phyloP scores from a whole-genome alignment of 2,113 vertebrate genomes.

The Ivindomyrus marchei region DNA sequence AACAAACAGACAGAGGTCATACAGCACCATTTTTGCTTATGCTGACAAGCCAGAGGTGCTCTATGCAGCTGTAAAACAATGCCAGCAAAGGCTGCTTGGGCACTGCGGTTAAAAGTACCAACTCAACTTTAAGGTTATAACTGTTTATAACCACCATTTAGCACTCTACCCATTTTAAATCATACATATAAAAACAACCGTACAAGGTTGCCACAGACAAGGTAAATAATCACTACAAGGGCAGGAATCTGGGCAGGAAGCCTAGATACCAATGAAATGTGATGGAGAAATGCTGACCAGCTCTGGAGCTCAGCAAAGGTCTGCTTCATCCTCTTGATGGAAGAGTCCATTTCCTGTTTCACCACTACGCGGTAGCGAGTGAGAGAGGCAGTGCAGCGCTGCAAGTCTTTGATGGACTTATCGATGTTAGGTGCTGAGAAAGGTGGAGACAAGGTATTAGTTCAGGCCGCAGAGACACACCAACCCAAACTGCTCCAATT shows the following conservation, averaged over 20 bases:
- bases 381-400: conserved; percentile 84
- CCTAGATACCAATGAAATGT: background rate
- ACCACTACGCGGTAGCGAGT: conserved; percentile 87
- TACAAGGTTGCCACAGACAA: background rate
- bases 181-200: background rate
- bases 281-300: conserved; percentile 60
- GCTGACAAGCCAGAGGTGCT: background rate
- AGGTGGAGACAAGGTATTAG: background rate
- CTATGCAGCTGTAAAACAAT: background rate
- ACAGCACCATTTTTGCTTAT: background rate
- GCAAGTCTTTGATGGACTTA: conserved; percentile 91
- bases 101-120: background rate
- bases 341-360: conserved; percentile 90
- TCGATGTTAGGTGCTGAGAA: conserved; percentile 80
- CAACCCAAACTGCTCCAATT: background rate
- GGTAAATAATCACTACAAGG: background rate
- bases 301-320: conserved; percentile 87
- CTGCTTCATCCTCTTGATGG: conserved; percentile 92
- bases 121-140: background rate
- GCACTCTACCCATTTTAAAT: background rate
- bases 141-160: background rate
- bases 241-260: background rate
- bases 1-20: background rate
- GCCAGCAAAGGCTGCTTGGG: background rate
- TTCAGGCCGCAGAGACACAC: background rate